These are phyloP conservation scores for Pterostichus niger DNA, from an alignment of 2,888 invertebrate species.

Conservation along the genomic window DNA sequence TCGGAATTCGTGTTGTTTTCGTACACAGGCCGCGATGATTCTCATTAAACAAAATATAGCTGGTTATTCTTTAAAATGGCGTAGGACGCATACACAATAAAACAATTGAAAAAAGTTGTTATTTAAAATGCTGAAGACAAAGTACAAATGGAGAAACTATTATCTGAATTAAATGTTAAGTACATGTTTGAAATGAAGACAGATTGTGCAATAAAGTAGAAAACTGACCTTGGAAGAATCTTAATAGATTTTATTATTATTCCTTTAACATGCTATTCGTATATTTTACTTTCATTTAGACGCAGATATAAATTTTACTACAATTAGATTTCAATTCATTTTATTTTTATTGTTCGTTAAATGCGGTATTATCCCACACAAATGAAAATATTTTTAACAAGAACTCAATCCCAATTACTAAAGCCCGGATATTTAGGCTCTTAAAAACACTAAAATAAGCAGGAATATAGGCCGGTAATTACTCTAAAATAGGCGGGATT, in stretches of 20 bases:
- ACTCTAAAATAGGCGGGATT: too few species aligned
- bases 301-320: neutral
- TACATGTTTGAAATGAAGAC: conserved; percentile 9
- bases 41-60: too few species aligned
- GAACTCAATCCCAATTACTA: too few species aligned
- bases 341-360: neutral
- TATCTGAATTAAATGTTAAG: conserved; percentile 8
- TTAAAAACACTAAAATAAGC: too few species aligned
- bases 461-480: too few species aligned
- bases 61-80: too few species aligned
- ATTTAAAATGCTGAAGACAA: neutral
- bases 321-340: neutral
- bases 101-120: too few species aligned
- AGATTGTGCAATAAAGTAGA: conserved; percentile 37
- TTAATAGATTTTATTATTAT: conserved; percentile 40
- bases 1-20: neutral
- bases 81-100: too few species aligned
- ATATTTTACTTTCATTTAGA: conserved; percentile 48
- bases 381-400: too few species aligned
- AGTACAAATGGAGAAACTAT: neutral
- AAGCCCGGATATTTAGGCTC: too few species aligned
- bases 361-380: neutral
- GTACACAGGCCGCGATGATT: neutral
- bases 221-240: conserved; percentile 43
- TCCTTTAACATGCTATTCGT: conserved; percentile 9